Evolutionary conservation across 2,113 vertebrate species (phyloP), one percentile per base, ranked within the genome.

Genomic region (Platycercus adscitus): DNA sequence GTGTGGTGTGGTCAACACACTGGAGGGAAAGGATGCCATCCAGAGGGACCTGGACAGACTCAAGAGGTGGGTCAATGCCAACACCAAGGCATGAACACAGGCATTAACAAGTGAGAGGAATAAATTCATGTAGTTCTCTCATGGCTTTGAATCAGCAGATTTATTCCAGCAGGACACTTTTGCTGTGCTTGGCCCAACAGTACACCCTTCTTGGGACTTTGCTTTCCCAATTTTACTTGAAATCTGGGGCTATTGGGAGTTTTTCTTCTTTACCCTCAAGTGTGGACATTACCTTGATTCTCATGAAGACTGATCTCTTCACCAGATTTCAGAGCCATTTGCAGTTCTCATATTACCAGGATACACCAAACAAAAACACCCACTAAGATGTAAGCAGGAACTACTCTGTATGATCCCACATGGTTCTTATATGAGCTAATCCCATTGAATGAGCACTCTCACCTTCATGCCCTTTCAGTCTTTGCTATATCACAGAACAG

Each of bases 391-490:
- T 81, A 75, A 81, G 72, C 35, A 92, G 72, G 33, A 91, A 56
- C 35, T 50, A 44, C 44, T 86, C 60, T 47, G 5, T 39, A 19
- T 47, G 60, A 86, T 71, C 29, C 39, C 88, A 91, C 90, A 52
- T 77, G 55, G 72, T 81, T 91, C 80, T 41, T 90, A 68, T 75
- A 77, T 20, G 66, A 89, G 66, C 60, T 95, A 94, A 93, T 81
- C 68, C 73, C 85, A 88, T 55, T 16, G 18, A 76, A 79, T 17
- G 23, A 81, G 65, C 2, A 0, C 33, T 70, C 64, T 87, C 84
- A 86, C 79, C 81, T 83, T 88, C 64, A 10, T 46, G 35, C 47
- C 91, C 73, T 58, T 84, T 63, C 66, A 81, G 50, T 44, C 76
- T 77, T 56, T 52, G 20, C 68, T 61, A 0, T 31, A 81, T 16